A percentile compares a stretch with the other conserved stretches of the same genome.
These are phyloP conservation scores for Pseudochromis fuscus DNA, from an alignment of 2,797 vertebrate species.

Conservation along the genomic window DNA sequence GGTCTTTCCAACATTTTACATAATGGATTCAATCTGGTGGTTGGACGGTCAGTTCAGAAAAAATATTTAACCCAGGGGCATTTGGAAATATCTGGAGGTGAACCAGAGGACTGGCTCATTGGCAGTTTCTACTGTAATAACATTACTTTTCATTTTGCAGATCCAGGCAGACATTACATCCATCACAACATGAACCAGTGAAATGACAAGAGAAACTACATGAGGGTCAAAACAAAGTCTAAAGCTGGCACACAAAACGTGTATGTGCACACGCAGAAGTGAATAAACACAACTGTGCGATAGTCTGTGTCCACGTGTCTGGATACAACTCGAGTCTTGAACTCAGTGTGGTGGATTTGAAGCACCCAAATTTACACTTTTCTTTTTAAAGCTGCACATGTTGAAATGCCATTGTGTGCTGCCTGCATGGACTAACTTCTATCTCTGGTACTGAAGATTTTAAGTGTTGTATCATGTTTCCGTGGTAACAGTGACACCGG, in stretches of 20 bases:
- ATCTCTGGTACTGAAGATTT: background rate
- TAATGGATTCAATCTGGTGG: background rate
- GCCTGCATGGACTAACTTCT: background rate
- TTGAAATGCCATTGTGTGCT: background rate
- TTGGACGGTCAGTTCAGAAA: background rate
- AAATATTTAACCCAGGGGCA: conserved; percentile 4
- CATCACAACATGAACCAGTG: conserved; percentile 11
- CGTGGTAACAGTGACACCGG: background rate
- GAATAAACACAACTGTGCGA: background rate
- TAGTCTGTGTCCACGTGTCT: background rate
- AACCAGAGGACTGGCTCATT: background rate
- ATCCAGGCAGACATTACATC: conserved; percentile 1
- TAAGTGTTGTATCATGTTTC: background rate
- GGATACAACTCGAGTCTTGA: background rate
- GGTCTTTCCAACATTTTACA: background rate
- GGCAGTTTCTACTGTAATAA: background rate
- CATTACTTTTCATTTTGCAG: conserved; percentile 14
- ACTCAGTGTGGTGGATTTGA: background rate
- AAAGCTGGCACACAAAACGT: too few species aligned
- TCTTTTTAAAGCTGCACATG: background rate
- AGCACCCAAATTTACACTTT: too few species aligned
- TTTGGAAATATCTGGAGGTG: conserved; percentile 1
- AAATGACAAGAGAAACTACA: background rate
- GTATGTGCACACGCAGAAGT: background rate
- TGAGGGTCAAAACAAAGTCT: conserved; percentile 16